These are phyloP conservation scores for Pholis gunnellus DNA, from an alignment of 2,113 vertebrate genomes.

Conservation along the genomic window DNA sequence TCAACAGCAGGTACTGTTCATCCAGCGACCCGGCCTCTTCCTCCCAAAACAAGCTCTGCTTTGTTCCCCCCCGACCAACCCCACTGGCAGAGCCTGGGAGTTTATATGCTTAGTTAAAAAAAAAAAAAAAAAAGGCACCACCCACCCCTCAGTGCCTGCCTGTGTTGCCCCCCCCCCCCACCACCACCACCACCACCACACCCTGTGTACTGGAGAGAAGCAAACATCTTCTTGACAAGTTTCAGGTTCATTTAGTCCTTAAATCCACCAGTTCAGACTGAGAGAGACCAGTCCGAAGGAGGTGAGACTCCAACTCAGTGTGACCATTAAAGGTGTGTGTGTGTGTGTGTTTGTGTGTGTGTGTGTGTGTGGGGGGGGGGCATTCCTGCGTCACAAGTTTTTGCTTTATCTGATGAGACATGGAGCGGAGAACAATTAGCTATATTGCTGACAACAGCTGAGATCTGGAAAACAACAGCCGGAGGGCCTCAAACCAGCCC, in stretches of 20 bases:
- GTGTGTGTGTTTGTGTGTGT: background rate
- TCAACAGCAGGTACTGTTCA: slow-evolving; percentile 86
- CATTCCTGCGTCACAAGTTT: slow-evolving; percentile 18
- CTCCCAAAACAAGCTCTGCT: slow-evolving; percentile 82
- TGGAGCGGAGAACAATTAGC: slow-evolving; percentile 55
- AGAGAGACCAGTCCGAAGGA: background rate
- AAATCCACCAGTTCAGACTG: background rate
- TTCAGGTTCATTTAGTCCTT: background rate
- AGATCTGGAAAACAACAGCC: slow-evolving; percentile 52
- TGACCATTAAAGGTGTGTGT: background rate
- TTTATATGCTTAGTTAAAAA: slow-evolving; percentile 73
- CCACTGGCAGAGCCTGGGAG: slow-evolving; percentile 52
- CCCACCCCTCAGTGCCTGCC: slow-evolving; percentile 43
- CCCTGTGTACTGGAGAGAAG: slow-evolving; percentile 17
- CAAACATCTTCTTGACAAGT: slow-evolving; percentile 4
- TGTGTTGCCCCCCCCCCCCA: slow-evolving; percentile 32
- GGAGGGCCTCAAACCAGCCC: slow-evolving; percentile 42
- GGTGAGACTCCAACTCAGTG: slow-evolving; percentile 15
- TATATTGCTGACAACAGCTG: slow-evolving; percentile 61
- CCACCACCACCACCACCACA: slow-evolving; percentile 9
- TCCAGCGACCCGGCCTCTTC: slow-evolving; percentile 74
- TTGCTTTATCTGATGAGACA: slow-evolving; percentile 49
- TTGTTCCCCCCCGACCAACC: slow-evolving; percentile 75
- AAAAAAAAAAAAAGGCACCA: slow-evolving; percentile 36
- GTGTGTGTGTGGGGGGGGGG: background rate